phyloP scores from a whole-genome alignment of 2,797 vertebrate species.

The Pagetopsis macropterus region DNA sequence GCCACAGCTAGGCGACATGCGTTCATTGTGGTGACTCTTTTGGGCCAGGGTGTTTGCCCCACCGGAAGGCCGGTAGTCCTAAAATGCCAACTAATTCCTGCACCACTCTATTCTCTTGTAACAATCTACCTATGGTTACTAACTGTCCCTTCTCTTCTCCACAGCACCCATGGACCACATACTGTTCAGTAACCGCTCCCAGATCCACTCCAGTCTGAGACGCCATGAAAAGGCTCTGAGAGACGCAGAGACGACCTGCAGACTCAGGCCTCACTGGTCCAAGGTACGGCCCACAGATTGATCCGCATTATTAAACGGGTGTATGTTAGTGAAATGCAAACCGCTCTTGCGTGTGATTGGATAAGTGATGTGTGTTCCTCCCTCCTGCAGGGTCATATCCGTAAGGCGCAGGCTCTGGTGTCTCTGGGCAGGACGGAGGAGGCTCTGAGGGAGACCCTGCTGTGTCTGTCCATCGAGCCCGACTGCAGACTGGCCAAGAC shows the following conservation, averaged over 20 bases:
- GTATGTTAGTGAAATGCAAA: not conserved
- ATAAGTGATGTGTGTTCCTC: not conserved
- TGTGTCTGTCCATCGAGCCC: slow-evolving; percentile 89
- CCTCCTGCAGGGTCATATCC: slow-evolving; percentile 86
- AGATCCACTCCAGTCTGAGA: slow-evolving; percentile 90
- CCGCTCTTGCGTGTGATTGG: not conserved
- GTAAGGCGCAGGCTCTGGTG: slow-evolving; percentile 90
- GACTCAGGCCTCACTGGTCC: slow-evolving; percentile 88
- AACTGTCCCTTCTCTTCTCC: slow-evolving; percentile 22
- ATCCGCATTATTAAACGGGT: not conserved
- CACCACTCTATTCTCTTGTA: not conserved
- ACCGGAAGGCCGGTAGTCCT: too few relatives aligned
- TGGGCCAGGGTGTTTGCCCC: too few relatives aligned
- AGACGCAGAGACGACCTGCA: slow-evolving; percentile 89
- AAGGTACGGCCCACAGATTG: slow-evolving; percentile 82
- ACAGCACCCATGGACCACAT: slow-evolving; percentile 91
- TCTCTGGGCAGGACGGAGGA: slow-evolving; percentile 89
- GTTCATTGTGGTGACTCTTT: too few relatives aligned
- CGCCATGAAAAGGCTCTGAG: slow-evolving; percentile 85
- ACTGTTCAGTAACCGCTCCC: slow-evolving; percentile 91
- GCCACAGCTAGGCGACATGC: too few relatives aligned
- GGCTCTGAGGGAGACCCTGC: slow-evolving; percentile 90
- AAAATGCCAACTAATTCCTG: too few relatives aligned
- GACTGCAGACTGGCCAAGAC: slow-evolving; percentile 86
- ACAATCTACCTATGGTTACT: not conserved